Conservation (phyloP, 1,140 invertebrate genomes). For the roundworm (Caenorhabditis elegans) region DNA sequence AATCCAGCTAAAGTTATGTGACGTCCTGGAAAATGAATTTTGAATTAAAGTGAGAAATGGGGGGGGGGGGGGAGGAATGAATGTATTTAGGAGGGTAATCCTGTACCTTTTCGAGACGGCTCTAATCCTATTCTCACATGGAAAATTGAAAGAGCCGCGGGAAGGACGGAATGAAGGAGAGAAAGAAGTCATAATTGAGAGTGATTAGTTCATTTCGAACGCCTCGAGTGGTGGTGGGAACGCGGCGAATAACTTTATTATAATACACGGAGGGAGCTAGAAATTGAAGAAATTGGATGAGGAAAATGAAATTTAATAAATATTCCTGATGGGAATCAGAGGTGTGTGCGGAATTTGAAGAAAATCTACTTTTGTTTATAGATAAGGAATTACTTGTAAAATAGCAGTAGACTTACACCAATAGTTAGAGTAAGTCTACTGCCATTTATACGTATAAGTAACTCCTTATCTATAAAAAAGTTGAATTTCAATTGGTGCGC, state of each 20-base stretch:
- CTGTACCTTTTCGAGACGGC: background rate
- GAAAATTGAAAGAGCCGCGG: background rate
- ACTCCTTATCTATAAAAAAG: too few relatives aligned
- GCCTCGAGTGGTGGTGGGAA: background rate
- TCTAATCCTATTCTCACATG: slow-evolving; percentile 15
- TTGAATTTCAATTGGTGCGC: too few relatives aligned
- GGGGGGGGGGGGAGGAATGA: too few relatives aligned
- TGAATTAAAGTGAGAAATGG: background rate
- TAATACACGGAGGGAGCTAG: background rate
- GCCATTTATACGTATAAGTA: too few relatives aligned
- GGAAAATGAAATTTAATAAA: background rate
- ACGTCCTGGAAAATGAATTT: slow-evolving; percentile 25
- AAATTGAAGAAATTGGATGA: background rate
- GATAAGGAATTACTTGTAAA: too few relatives aligned
- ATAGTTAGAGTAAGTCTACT: too few relatives aligned
- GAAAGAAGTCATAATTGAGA: slow-evolving; percentile 25
- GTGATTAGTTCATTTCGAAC: slow-evolving; percentile 12
- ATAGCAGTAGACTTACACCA: too few relatives aligned
- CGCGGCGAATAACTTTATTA: slow-evolving; percentile 18
- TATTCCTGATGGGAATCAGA: too few relatives aligned
- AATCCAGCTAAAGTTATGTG: slow-evolving; percentile 37
- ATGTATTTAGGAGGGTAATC: slow-evolving; percentile 14
- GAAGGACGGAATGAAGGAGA: background rate
- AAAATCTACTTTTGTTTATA: too few relatives aligned
- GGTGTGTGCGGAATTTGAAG: too few relatives aligned